Percentiles rank a stretch among this genome's conserved stretches.
These are phyloP conservation scores for Zosterops hypoxanthus DNA, from an alignment of 2,113 vertebrate genomes.

Conservation along the genomic window DNA sequence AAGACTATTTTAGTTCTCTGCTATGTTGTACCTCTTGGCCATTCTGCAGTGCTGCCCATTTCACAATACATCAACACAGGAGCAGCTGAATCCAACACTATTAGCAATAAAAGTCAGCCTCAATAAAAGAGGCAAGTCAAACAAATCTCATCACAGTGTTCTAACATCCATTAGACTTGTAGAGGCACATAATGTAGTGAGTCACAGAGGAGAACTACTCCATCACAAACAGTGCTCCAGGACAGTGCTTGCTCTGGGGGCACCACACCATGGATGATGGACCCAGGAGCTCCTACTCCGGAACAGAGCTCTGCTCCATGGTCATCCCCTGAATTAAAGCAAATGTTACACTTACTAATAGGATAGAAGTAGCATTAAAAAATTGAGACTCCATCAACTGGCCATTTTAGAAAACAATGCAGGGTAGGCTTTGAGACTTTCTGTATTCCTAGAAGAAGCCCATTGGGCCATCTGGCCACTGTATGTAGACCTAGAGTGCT, in stretches of 20 bases:
- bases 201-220: background rate
- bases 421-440: background rate
- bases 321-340: background rate
- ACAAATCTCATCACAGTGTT: background rate
- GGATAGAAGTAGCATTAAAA: background rate
- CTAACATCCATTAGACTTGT: background rate
- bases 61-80: background rate
- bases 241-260: background rate
- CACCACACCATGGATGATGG: background rate
- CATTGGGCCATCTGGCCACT: background rate
- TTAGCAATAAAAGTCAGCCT: background rate
- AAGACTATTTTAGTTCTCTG: background rate
- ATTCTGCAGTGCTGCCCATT: background rate
- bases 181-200: background rate
- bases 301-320: background rate
- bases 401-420: background rate
- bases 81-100: background rate
- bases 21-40: background rate
- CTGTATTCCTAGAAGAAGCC: background rate
- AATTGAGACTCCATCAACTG: background rate
- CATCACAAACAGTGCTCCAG: background rate
- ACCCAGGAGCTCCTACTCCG: background rate
- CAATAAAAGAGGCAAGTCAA: background rate
- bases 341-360: background rate
- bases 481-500: background rate